phyloP scores from a whole-genome alignment of 1,140 invertebrate species.

The Pararge aegeria region DNA sequence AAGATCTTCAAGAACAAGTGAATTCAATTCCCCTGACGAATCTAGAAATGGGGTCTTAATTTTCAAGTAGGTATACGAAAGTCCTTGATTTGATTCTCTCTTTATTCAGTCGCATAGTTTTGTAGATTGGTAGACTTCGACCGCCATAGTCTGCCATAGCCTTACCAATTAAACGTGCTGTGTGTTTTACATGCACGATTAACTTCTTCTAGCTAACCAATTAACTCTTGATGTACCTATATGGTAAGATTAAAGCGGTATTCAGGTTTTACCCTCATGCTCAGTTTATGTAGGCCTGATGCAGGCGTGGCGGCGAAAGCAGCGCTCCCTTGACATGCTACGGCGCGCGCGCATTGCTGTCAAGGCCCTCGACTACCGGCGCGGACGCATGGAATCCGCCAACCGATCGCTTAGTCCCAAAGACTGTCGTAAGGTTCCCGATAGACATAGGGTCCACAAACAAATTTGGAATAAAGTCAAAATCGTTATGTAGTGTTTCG shows the following conservation, averaged over 20 bases:
- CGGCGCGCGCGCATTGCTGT: constrained; percentile 75
- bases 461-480: no score
- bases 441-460: not conserved
- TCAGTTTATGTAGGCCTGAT: constrained; percentile 40
- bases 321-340: constrained; percentile 76
- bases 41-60: no score
- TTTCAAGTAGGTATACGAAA: no score
- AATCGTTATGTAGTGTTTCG: no score
- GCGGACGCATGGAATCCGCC: constrained; percentile 40
- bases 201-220: not conserved
- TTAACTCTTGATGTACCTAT: constrained; percentile 1
- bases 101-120: no score
- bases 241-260: constrained; percentile 24
- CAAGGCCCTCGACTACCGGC: constrained; percentile 61
- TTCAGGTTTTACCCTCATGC: constrained; percentile 30
- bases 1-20: no score
- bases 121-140: no score
- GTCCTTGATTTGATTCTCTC: no score
- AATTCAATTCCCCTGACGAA: no score
- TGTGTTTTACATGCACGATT: not conserved
- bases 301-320: constrained; percentile 74
- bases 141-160: no score
- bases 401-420: constrained; percentile 19
- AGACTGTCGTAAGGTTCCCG: not conserved
- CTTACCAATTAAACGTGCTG: not conserved